Base-by-base conservation (phyloP, 64 coral and sea anemone species). In the Dendrophyllia cribrosa region DNA sequence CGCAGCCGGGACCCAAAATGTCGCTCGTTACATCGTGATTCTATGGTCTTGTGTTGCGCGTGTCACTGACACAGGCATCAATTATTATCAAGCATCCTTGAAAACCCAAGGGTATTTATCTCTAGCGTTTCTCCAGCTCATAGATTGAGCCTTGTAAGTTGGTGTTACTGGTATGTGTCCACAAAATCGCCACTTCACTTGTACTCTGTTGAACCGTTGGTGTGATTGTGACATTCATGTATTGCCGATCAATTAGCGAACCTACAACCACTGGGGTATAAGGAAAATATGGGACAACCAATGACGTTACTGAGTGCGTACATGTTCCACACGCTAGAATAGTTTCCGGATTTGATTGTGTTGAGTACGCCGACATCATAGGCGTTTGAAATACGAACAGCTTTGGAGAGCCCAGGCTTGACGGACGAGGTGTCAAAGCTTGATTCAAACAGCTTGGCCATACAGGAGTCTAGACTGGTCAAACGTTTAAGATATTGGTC, bases 381-480 rank as follows among this genome's bases (percentile, higher is more conserved):
- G 43, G 70, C 53, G 47, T 68, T 78, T 52, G 45, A 19, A 20
- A 89, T 58, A 26, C 72, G n/a, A 59, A 24, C 56, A 53, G 74
- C 72, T 65, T 58, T 89, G 11, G 46, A 75, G 50, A 26, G 26
- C 49, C 74, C 75, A 26, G 15, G 20, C 22, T 26, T 52, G 16
- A 46, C 20, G 21, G 68, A 20, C 34, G 90, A 85, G 20, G 81
- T 86, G 48, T 92, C 72, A 86, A 92, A 92, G 45, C 90, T 93
- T 56, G 72, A 78, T 43, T 79, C 72, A 15, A 88, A 51, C 53
- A 93, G 48, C 58, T 71, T 69, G 15, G 50, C 48, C 52, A 77
- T 80, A 43, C 52, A 87, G 53, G 44, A 51, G 52, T 81, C 92
- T 83, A 68, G 64, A 78, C 92, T 76, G 14, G 92, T 93, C 73